Base-by-base conservation (phyloP, 64 coral and sea anemone genomes). In the Dendrophyllia cribrosa region DNA sequence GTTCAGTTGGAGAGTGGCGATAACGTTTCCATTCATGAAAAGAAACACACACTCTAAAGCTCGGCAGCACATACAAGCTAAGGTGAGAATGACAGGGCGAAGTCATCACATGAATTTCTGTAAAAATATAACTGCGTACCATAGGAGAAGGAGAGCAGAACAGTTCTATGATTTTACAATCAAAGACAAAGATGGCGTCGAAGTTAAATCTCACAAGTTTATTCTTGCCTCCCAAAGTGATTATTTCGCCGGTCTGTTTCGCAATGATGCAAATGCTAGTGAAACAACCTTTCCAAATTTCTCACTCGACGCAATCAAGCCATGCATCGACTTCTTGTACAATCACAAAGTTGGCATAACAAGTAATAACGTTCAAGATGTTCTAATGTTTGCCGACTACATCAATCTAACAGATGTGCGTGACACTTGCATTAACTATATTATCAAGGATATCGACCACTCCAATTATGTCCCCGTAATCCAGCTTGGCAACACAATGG, bases 141-240 rank as follows among this genome's bases (percentile, higher is more conserved):
- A 86, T 47, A 43, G 53, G 2, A 86, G 53, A 71, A 46, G 46
- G n/a, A 46, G 45, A 25, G 47, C 70, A 53, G 9, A 79, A 26
- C 83, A 86, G 83, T 86, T 86, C 56, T 86, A 86, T 22, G 83
- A 86, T 53, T 86, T 86, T 53, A 70, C 46, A 1, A 86, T 86
- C 47, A 86, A 53, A 70, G 83, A 72, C 83, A 70, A 72, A 24
- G 20, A 70, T 86, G 83, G 83, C 51, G 64, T 6, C 25, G 48
- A 51, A 71, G 47, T 86, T 21, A 46, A 46, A 51, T 86, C 83
- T 53, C 83, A 86, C 83, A 34, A 34, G 34, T 34, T 34, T 34
- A 34, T 34, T 34, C 34, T 86, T 20, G 83, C 83, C 2, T 86
- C 83, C 8, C 83, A 86, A 58, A 86, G 83, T 71, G 83, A 86